Evolutionary conservation across 2,888 invertebrate genomes (phyloP).

Genomic region (Vannuccia rotundouncinata): DNA sequence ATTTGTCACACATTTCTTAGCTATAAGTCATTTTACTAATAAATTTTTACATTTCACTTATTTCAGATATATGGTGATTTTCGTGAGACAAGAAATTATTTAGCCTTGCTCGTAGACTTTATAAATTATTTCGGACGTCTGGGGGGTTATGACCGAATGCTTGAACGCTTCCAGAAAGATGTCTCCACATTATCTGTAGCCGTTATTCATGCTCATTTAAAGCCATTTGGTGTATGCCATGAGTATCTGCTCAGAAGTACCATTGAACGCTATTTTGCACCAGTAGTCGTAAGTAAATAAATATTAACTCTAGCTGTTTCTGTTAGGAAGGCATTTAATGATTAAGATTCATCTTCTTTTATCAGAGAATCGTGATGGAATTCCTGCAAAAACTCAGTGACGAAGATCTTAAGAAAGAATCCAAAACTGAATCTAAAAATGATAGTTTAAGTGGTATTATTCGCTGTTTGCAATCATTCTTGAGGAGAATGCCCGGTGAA

Average conservation of each 20-base stretch:
- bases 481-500: conserved; percentile 66
- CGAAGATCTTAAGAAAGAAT: conserved; percentile 88
- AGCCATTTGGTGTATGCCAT: conserved; percentile 81
- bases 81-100: not conserved
- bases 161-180: not conserved
- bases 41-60: not conserved
- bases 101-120: conserved; percentile 80
- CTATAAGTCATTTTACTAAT: no score
- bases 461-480: conserved; percentile 80
- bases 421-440: conserved; percentile 84
- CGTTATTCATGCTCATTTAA: not conserved
- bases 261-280: conserved; percentile 73
- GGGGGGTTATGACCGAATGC: conserved; percentile 71
- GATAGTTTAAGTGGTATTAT: conserved; percentile 90
- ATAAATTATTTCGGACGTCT: conserved; percentile 85
- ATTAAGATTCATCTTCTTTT: not conserved
- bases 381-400: conserved; percentile 65
- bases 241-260: conserved; percentile 81
- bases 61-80: not conserved
- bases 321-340: not conserved
- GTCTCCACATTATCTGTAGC: not conserved
- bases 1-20: no score
- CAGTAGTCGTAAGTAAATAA: conserved; percentile 39
- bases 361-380: not conserved
- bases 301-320: not conserved